Evolutionary conservation across 2,113 vertebrate genomes (phyloP).

Genomic region (Theristicus caerulescens): DNA sequence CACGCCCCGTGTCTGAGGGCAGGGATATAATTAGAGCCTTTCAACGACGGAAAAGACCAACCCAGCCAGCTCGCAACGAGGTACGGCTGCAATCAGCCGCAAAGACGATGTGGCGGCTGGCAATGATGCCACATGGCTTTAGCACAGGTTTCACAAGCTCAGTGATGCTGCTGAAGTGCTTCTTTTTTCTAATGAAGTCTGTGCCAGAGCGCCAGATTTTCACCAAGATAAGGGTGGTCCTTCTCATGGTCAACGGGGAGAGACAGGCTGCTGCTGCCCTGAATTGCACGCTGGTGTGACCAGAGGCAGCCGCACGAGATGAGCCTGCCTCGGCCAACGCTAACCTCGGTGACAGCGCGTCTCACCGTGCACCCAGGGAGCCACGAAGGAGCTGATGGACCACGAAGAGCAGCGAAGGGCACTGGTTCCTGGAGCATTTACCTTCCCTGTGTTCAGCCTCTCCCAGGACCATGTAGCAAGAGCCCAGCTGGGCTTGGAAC

Average conservation of each 20-base stretch:
- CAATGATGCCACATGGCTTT: not conserved
- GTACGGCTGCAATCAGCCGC: not conserved
- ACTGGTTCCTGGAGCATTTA: conserved; percentile 54
- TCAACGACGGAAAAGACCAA: conserved; percentile 3
- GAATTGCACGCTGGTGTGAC: accelerated
- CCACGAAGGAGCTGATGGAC: not conserved
- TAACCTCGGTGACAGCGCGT: not conserved
- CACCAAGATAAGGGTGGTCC: not conserved
- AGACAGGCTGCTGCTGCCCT: not conserved
- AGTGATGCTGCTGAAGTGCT: not conserved
- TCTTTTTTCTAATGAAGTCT: not conserved
- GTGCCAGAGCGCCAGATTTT: not conserved
- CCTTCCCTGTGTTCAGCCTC: conserved; percentile 81
- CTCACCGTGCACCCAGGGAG: not conserved
- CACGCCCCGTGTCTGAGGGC: not conserved
- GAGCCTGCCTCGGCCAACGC: not conserved
- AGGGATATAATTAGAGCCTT: conserved; percentile 18
- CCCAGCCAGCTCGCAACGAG: not conserved
- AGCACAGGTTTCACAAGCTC: not conserved
- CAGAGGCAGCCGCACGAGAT: accelerated
- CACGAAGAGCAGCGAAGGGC: not conserved
- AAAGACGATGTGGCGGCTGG: not conserved
- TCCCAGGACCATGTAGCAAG: conserved; percentile 86
- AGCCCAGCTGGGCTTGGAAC: conserved; percentile 83
- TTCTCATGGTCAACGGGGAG: not conserved